These are phyloP conservation scores for Pangasius larnaudii DNA, from an alignment of 2,797 vertebrate genomes.

Conservation along the genomic window DNA sequence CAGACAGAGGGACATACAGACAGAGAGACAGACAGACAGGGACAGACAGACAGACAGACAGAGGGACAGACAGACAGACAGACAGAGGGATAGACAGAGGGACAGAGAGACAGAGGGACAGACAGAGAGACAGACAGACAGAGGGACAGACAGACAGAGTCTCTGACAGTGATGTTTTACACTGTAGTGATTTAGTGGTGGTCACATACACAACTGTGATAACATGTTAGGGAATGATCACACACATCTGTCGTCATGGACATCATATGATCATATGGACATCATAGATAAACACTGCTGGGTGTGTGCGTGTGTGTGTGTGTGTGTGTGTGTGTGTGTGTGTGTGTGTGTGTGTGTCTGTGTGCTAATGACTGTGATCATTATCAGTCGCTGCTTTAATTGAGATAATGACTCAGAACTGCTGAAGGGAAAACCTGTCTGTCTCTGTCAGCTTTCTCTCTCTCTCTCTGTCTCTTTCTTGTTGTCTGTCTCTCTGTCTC, in stretches of 20 bases:
- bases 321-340: not conserved
- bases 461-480: not conserved
- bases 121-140: not conserved
- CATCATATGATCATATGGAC: not conserved
- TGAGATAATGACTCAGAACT: conserved; percentile 65
- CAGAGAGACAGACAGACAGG: not conserved
- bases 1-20: too few species aligned
- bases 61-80: not conserved
- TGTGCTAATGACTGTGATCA: conserved; percentile 57
- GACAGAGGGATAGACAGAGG: not conserved
- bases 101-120: not conserved
- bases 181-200: not conserved
- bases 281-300: not conserved
- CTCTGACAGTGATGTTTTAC: not conserved
- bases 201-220: not conserved
- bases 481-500: not conserved
- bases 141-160: not conserved
- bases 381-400: conserved; percentile 66
- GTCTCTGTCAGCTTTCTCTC: not conserved
- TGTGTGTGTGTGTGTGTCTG: not conserved
- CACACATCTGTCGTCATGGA: not conserved
- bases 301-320: not conserved
- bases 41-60: not conserved
- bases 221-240: not conserved
- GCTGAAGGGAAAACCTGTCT: not conserved